Evolutionary conservation across 2,113 vertebrate species (phyloP).

Genomic region (Ellobius talpinus): DNA sequence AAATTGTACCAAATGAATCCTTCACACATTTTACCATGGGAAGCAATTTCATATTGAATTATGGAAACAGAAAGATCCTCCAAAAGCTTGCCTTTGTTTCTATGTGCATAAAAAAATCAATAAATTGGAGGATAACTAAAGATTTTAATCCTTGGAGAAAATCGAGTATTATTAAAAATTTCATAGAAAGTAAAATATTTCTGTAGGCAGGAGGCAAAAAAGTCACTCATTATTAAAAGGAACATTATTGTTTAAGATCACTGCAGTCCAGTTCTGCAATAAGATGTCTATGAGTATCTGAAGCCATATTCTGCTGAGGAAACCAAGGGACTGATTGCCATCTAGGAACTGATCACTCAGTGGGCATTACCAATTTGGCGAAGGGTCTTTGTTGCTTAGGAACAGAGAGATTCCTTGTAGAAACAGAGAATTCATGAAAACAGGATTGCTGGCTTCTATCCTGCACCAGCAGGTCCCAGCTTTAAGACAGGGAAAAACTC

Average conservation of each 20-base stretch:
- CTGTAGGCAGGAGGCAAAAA: not conserved
- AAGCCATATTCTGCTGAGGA: not conserved
- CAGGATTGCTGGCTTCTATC: not conserved
- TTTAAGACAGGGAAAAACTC: not conserved
- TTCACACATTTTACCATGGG: not conserved
- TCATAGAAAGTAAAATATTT: constrained; percentile 53
- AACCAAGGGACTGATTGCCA: not conserved
- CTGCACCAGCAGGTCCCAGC: not conserved
- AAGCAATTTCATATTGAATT: constrained; percentile 39
- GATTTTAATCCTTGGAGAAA: not conserved
- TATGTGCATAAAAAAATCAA: not conserved
- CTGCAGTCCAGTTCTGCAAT: not conserved
- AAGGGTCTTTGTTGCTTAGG: not conserved
- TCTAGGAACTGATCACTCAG: not conserved
- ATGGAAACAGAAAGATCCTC: not conserved
- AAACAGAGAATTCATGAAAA: constrained; percentile 20
- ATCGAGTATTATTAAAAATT: not conserved
- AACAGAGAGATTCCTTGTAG: not conserved
- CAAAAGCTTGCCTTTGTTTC: not conserved
- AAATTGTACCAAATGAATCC: constrained; percentile 17
- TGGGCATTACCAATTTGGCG: not conserved
- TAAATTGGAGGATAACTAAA: constrained; percentile 7
- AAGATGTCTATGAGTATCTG: not conserved
- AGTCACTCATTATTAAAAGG: constrained; percentile 20
- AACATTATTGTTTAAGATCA: not conserved